phyloP scores from a whole-genome alignment of 2,888 invertebrate species.

The Drosophila mimica region DNA sequence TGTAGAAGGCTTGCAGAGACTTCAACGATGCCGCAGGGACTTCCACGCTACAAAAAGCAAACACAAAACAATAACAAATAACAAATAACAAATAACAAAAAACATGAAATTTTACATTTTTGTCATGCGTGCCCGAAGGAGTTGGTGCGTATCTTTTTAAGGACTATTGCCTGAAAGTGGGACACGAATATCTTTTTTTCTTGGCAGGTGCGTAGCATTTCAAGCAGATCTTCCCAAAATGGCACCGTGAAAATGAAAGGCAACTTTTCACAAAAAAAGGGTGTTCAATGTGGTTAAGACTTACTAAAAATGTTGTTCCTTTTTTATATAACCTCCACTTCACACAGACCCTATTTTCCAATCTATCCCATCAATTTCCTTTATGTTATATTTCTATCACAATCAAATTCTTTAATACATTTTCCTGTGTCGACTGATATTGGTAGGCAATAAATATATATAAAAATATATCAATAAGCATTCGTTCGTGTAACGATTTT shows the following conservation, averaged over 20 bases:
- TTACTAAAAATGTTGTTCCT: not conserved
- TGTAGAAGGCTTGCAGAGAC: constrained; percentile 4
- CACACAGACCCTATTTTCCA: not conserved
- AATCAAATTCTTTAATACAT: no score
- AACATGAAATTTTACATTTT: constrained; percentile 37
- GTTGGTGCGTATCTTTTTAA: not conserved
- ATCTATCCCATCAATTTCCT: not conserved
- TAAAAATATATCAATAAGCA: not conserved
- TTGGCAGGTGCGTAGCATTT: not conserved
- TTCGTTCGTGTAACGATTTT: not conserved
- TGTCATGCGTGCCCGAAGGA: constrained; percentile 14
- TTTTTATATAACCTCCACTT: not conserved
- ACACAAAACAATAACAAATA: constrained; percentile 25
- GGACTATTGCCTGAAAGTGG: constrained; percentile 1
- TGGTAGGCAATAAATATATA: not conserved
- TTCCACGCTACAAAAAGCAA: constrained; percentile 33
- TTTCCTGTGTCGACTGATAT: not conserved
- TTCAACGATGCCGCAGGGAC: constrained; percentile 41
- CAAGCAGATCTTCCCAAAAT: not conserved
- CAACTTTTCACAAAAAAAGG: not conserved
- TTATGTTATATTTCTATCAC: not conserved
- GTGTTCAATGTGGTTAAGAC: not conserved
- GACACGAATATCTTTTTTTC: not conserved
- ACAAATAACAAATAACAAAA: constrained; percentile 51
- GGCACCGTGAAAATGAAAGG: not conserved